These are phyloP conservation scores for Amazona ochrocephala DNA, from an alignment of 2,797 vertebrate species.

Conservation along the genomic window DNA sequence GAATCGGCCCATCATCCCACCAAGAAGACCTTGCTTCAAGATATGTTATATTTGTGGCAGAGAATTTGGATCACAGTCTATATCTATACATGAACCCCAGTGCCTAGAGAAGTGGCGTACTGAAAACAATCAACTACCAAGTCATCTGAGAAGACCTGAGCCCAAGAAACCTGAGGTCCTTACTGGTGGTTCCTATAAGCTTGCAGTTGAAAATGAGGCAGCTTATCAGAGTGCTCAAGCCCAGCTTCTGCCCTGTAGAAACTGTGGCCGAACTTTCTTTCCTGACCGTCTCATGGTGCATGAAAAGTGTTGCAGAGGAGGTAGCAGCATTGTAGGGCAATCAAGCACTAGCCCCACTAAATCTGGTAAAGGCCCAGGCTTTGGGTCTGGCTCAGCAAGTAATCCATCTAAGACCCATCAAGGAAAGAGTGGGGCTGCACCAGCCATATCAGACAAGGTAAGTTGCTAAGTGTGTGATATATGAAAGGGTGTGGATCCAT, in stretches of 20 bases:
- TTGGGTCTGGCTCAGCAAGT: neutral
- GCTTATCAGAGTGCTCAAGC: slow-evolving; percentile 67
- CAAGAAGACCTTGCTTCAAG: slow-evolving; percentile 69
- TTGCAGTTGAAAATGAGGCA: slow-evolving; percentile 45
- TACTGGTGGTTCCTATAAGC: neutral
- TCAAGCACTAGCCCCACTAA: neutral
- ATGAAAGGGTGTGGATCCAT: neutral
- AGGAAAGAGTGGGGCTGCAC: neutral
- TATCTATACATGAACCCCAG: slow-evolving; percentile 79
- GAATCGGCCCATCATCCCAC: slow-evolving; percentile 54
- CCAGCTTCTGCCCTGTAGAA: slow-evolving; percentile 72
- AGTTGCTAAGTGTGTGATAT: neutral
- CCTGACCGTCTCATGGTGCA: slow-evolving; percentile 75
- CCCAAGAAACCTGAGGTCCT: slow-evolving; percentile 69
- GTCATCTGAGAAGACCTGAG: slow-evolving; percentile 64
- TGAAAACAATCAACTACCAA: slow-evolving; percentile 78
- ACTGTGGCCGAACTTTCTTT: slow-evolving; percentile 74
- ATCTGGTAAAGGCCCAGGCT: neutral
- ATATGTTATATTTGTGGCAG: slow-evolving; percentile 80
- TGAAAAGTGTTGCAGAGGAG: slow-evolving; percentile 69
- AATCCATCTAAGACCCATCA: neutral
- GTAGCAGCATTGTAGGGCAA: neutral
- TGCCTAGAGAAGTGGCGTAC: slow-evolving; percentile 78
- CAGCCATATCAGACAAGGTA: slow-evolving; percentile 62
- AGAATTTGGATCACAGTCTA: slow-evolving; percentile 80